Percentiles rank a stretch among this genome's conserved stretches.
Conservation (phyloP, 2,888 invertebrate species). For the Microctonus hyperodae region DNA sequence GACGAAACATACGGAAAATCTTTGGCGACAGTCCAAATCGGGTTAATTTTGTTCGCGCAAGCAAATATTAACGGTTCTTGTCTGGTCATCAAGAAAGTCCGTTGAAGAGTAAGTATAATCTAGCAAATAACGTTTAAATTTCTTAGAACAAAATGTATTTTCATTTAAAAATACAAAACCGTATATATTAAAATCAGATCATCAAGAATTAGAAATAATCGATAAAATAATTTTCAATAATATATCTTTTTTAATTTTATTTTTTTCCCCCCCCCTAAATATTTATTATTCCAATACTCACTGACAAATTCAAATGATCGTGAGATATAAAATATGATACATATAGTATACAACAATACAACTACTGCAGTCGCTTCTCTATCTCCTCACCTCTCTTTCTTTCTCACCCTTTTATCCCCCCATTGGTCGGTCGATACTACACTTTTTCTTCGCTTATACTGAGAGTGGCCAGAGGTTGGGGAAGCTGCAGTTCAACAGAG, state of each 20-base stretch:
- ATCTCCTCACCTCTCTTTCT: neutral
- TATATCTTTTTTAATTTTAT: too few species aligned
- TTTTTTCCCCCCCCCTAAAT: too few species aligned
- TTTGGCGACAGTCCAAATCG: slow-evolving; percentile 50
- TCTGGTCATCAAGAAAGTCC: slow-evolving; percentile 14
- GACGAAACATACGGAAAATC: slow-evolving; percentile 35
- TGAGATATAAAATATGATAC: too few species aligned
- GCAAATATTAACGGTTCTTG: slow-evolving; percentile 32
- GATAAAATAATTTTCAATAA: too few species aligned
- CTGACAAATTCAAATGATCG: too few species aligned
- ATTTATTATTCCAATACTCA: too few species aligned
- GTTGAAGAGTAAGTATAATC: neutral
- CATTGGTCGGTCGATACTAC: slow-evolving; percentile 9
- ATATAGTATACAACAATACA: too few species aligned
- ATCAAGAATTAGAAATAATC: too few species aligned
- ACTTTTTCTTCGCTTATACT: slow-evolving; percentile 7
- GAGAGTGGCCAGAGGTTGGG: slow-evolving; percentile 1
- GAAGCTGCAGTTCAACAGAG: neutral
- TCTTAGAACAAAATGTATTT: too few species aligned
- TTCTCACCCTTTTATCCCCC: neutral
- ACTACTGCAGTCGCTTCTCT: neutral
- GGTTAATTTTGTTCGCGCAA: slow-evolving; percentile 53
- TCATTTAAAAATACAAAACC: too few species aligned
- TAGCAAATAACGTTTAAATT: too few species aligned
- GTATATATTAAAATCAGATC: too few species aligned